A percentile compares a stretch with the other conserved stretches of the same genome.
Conservation (phyloP, 2,113 vertebrate genomes). For the Tympanuchus pallidicinctus region DNA sequence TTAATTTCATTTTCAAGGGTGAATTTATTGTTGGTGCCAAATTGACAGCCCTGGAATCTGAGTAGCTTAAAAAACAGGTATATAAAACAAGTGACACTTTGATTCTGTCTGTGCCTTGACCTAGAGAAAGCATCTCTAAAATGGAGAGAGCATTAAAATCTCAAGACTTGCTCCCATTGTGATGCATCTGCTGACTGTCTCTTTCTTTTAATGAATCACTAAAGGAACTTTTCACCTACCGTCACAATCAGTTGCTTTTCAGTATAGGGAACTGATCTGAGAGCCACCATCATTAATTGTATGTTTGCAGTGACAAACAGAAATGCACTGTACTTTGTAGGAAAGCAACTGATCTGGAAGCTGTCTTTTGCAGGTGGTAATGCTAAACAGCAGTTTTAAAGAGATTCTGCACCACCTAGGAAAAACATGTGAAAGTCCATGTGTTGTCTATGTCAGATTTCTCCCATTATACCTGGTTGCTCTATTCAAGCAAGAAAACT, state of each 20-base stretch:
- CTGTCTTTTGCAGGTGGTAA: background rate
- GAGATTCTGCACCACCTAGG: background rate
- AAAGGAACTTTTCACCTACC: background rate
- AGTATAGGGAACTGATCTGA: background rate
- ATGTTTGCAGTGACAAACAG: background rate
- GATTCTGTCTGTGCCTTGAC: background rate
- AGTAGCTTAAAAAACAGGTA: background rate
- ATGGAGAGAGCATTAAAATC: background rate
- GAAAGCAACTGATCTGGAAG: background rate
- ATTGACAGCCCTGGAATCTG: background rate
- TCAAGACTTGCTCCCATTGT: background rate
- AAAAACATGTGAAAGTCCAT: background rate
- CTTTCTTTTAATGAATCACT: background rate
- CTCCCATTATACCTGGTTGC: background rate
- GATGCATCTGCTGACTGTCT: background rate
- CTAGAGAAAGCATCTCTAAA: background rate
- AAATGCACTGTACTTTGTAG: background rate
- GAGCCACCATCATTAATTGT: background rate
- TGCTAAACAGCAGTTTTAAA: background rate
- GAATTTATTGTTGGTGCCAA: constrained; percentile 22
- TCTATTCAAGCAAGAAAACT: background rate
- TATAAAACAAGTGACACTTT: background rate
- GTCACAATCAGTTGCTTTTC: background rate
- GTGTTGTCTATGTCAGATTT: background rate
- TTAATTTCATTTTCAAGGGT: constrained; percentile 35